Percentiles rank a stretch among this genome's conserved stretches.
phyloP scores from a whole-genome alignment of 2,888 invertebrate species.

The Hanleya hanleyi region DNA sequence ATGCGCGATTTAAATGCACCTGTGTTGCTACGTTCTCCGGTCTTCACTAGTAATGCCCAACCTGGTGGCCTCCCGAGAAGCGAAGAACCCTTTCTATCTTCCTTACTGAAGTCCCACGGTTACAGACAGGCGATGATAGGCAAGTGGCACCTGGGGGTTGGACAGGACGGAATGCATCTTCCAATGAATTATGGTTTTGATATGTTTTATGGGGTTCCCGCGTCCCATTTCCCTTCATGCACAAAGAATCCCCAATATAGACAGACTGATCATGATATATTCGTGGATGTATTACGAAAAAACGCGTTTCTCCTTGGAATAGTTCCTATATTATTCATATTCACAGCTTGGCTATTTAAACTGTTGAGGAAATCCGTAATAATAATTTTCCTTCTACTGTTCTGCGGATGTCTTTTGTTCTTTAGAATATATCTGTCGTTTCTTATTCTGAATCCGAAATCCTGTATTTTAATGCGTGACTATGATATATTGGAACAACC shows the following conservation, averaged over 20 bases:
- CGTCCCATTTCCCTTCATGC: slow-evolving; percentile 21
- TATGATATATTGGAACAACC: slow-evolving; percentile 28
- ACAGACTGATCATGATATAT: slow-evolving; percentile 23
- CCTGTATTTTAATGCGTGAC: slow-evolving; percentile 27
- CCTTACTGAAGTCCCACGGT: neutral
- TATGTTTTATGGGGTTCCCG: slow-evolving; percentile 28
- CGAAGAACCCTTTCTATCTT: slow-evolving; percentile 12
- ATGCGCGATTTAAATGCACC: slow-evolving; percentile 13
- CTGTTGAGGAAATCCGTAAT: neutral
- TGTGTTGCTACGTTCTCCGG: slow-evolving; percentile 9
- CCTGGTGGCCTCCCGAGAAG: slow-evolving; percentile 18
- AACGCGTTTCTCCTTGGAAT: slow-evolving; percentile 15
- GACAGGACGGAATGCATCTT: slow-evolving; percentile 9
- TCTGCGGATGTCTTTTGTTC: neutral
- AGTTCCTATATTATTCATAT: slow-evolving; percentile 5
- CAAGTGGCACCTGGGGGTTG: slow-evolving; percentile 21
- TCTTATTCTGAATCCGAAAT: slow-evolving; percentile 14
- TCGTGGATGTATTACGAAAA: slow-evolving; percentile 12
- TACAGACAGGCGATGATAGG: slow-evolving; percentile 22
- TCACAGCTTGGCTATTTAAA: slow-evolving; percentile 12
- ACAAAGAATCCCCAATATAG: slow-evolving; percentile 8
- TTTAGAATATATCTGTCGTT: neutral
- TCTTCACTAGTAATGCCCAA: slow-evolving; percentile 31
- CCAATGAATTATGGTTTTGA: slow-evolving; percentile 27
- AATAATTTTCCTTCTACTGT: slow-evolving; percentile 17